Conservation (phyloP, 2,888 invertebrate species). For the Andrena haemorrhoa region DNA sequence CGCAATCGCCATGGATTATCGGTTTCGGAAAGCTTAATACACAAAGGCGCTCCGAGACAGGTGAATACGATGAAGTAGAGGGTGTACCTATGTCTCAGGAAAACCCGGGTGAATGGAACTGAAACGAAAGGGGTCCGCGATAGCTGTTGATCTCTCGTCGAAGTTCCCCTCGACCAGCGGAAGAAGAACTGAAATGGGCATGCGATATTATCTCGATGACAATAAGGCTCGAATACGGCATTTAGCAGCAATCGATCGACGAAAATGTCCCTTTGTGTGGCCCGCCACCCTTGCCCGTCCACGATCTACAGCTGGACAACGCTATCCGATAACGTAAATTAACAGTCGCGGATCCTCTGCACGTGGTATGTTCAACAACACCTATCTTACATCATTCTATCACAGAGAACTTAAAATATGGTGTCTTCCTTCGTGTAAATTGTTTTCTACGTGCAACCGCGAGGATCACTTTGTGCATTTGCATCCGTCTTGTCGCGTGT, state of each 20-base stretch:
- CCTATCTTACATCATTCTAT: conserved; percentile 49
- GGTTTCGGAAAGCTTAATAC: conserved; percentile 67
- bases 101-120: conserved; percentile 37
- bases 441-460: neutral
- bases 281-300: neutral
- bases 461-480: neutral
- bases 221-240: conserved; percentile 33
- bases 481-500: neutral
- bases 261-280: conserved; percentile 21
- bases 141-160: conserved; percentile 50
- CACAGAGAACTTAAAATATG: conserved; percentile 66
- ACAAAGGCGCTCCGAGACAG: conserved; percentile 61
- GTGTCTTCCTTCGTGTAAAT: conserved; percentile 26
- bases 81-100: conserved; percentile 33
- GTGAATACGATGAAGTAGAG: conserved; percentile 28
- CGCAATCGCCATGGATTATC: conserved; percentile 68
- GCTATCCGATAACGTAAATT: conserved; percentile 37
- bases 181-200: conserved; percentile 52
- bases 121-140: conserved; percentile 49
- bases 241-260: conserved; percentile 26
- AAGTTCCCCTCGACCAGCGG: conserved; percentile 27
- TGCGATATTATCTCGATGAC: conserved; percentile 49
- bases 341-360: conserved; percentile 6
- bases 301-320: conserved; percentile 7
- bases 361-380: neutral